phyloP scores from a whole-genome alignment of 2,888 invertebrate species.

The Archips xylosteana region DNA sequence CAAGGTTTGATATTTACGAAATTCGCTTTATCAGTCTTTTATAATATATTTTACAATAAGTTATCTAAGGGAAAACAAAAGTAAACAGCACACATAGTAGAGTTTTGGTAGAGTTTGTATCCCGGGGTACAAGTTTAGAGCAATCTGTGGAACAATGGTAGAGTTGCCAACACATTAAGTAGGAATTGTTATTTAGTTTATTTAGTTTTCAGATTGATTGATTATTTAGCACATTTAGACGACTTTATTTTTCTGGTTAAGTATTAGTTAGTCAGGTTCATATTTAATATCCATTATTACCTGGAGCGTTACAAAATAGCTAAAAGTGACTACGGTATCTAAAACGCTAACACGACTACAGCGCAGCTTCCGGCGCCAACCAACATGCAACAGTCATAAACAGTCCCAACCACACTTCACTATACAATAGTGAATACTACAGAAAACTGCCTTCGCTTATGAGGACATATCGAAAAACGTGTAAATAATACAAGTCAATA shows the following conservation, averaged over 20 bases:
- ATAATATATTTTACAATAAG: conserved; percentile 34
- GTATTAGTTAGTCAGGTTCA: not conserved
- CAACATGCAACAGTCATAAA: conserved; percentile 36
- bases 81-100: not conserved
- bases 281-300: not conserved
- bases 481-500: conserved; percentile 49
- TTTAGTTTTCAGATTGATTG: too few relatives aligned
- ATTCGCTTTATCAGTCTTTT: conserved; percentile 49
- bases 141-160: not conserved
- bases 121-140: not conserved
- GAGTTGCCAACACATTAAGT: not conserved
- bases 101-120: not conserved
- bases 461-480: conserved; percentile 69
- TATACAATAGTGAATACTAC: conserved; percentile 69
- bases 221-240: not conserved
- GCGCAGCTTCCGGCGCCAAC: conserved; percentile 6
- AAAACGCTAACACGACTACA: conserved; percentile 35
- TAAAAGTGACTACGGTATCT: conserved; percentile 25
- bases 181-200: too few relatives aligned
- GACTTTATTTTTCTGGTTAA: not conserved
- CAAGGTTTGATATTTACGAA: conserved; percentile 39
- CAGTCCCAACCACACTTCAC: conserved; percentile 42
- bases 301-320: conserved; percentile 17
- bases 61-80: conserved; percentile 22
- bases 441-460: conserved; percentile 61